A percentile compares a stretch with the other conserved stretches of the same genome.
These are phyloP conservation scores for Cydia splendana DNA, from an alignment of 1,140 invertebrate species.

Conservation along the genomic window DNA sequence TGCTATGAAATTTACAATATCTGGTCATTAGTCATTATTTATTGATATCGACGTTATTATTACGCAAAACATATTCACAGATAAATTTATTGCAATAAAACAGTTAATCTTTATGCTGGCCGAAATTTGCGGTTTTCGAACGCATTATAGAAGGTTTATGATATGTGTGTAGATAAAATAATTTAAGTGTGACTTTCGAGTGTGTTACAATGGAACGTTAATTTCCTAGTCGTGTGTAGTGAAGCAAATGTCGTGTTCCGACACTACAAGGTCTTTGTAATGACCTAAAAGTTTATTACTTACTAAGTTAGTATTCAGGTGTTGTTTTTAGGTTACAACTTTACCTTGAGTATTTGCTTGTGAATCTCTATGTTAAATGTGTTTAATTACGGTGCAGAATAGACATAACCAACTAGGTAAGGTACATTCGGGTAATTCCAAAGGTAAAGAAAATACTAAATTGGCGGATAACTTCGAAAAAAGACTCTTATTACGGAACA, in stretches of 20 bases:
- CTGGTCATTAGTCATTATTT: no score
- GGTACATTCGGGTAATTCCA: no score
- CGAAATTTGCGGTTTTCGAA: no score
- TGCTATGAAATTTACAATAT: no score
- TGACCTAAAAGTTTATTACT: constrained; percentile 17
- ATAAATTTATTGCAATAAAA: no score
- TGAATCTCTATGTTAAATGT: background rate
- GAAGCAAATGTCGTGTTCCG: background rate
- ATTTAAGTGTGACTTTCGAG: background rate
- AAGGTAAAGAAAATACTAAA: no score
- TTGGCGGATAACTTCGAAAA: no score
- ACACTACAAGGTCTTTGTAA: background rate
- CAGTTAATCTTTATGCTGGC: no score
- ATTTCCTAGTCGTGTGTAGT: background rate
- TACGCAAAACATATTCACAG: no score
- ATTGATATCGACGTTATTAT: no score
- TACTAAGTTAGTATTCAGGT: background rate
- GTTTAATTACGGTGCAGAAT: background rate
- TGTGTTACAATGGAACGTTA: background rate
- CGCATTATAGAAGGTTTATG: no score
- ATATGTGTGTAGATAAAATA: background rate
- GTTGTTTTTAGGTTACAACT: background rate
- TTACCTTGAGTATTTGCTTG: background rate
- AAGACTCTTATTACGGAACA: no score
- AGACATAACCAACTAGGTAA: background rate